Evolutionary conservation across 2,797 vertebrate species (phyloP), one percentile per base, ranked within the genome.

Genomic region (Strix occidentalis): DNA sequence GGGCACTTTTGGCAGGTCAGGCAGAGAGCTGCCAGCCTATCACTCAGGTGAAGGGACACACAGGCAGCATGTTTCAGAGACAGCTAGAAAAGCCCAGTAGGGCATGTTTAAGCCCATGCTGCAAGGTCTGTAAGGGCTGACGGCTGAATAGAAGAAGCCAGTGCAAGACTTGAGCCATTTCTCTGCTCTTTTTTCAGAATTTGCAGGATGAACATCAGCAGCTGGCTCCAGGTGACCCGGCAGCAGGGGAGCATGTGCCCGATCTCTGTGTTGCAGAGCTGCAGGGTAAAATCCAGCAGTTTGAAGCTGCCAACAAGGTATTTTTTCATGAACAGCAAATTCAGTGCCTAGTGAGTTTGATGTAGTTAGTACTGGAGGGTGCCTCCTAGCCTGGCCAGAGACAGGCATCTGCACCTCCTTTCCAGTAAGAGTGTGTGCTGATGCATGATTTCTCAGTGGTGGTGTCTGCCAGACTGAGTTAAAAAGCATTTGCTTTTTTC

Each of bases 271-370:
- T 98, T 89, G 97, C 98, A 70, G 98, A 99, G 96, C 97, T 98
- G 57, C 98, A 99, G 97, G 96, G 97, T 78, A 99, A 98, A 97
- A 97, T 99, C 97, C 97, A 98, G 90, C 97, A 98, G 54, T 98
- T 97, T 16, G 98, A 99, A 93, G 91, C 95, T 92, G 96, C 97
- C 96, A 99, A 98, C 97, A 98, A 99, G 99, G 99, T 99, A 98
- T 69, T 87, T 87, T 46, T 88, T 60, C 35, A 33, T 16, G 24
- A 48, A 28, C 28, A 63, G 54, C 39, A 75, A 16, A 45, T 65
- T 35, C 18, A 18, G 35, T 53, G 37, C 48, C 26, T 58, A 26
- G 20, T 29, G 24, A 76, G 26, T 41, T 48, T 72, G 54, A 10
- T 39, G 58, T 51, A 25, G 18, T 70, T 71, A 21, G 37, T 70